Evolutionary conservation across 2,888 invertebrate genomes (phyloP).

Genomic region (Agrotis clavis): DNA sequence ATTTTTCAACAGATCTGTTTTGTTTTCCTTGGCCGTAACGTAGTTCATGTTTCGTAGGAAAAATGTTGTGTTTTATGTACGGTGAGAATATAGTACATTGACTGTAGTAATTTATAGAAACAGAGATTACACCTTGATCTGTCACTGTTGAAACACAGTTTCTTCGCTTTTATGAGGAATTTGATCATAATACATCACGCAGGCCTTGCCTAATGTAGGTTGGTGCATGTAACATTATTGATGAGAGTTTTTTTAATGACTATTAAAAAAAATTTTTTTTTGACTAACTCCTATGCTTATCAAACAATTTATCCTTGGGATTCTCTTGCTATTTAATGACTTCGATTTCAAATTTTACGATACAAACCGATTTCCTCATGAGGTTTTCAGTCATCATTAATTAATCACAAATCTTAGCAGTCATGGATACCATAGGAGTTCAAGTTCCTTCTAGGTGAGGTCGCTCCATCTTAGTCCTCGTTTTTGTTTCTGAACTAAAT

Average conservation of each 20-base stretch:
- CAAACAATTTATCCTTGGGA: too few relatives aligned
- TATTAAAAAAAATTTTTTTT: too few relatives aligned
- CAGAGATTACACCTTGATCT: too few relatives aligned
- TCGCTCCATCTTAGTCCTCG: too few relatives aligned
- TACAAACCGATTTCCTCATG: background rate
- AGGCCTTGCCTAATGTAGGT: background rate
- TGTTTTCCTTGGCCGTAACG: constrained; percentile 23
- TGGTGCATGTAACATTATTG: too few relatives aligned
- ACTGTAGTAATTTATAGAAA: background rate
- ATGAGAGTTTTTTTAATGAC: background rate
- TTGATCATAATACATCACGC: background rate
- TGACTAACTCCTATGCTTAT: too few relatives aligned
- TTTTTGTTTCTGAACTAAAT: too few relatives aligned
- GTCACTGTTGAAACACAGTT: background rate
- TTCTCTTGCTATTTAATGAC: too few relatives aligned
- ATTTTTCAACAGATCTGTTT: constrained; percentile 38
- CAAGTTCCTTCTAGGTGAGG: too few relatives aligned
- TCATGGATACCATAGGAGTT: background rate
- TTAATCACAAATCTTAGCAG: background rate
- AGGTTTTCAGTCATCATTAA: too few relatives aligned
- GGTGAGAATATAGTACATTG: too few relatives aligned
- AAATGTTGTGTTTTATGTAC: background rate
- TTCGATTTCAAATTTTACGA: background rate
- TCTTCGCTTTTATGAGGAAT: background rate
- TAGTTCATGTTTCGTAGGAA: constrained; percentile 2